Evolutionary conservation across 2,888 invertebrate species (phyloP).

Genomic region (Lepidocyrtinus sp.): DNA sequence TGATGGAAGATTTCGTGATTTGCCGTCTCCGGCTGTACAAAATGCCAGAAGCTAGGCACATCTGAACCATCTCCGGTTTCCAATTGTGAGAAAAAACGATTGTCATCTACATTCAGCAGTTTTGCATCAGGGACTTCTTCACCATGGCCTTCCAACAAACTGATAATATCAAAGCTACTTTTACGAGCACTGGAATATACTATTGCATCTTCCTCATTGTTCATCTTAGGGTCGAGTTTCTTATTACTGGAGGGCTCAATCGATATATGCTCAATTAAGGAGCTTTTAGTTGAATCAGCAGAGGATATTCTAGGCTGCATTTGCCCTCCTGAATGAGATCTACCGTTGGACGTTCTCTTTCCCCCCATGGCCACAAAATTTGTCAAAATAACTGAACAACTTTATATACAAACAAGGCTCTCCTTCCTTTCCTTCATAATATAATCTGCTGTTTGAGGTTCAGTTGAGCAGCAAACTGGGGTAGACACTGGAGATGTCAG

Average conservation of each 20-base stretch:
- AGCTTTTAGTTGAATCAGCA: constrained; percentile 32
- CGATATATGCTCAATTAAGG: constrained; percentile 1
- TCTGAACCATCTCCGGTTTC: constrained; percentile 5
- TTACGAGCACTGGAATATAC: too few relatives aligned
- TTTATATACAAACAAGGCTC: too few relatives aligned
- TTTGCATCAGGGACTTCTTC: neutral
- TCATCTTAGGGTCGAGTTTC: too few relatives aligned
- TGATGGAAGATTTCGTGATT: constrained; percentile 5
- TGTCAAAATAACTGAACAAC: too few relatives aligned
- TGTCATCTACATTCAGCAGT: too few relatives aligned
- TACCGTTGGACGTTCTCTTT: constrained; percentile 7
- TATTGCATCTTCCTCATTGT: constrained; percentile 20
- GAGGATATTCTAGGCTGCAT: constrained; percentile 29
- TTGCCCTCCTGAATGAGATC: constrained; percentile 19
- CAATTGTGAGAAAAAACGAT: too few relatives aligned
- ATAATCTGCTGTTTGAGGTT: too few relatives aligned
- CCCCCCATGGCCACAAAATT: too few relatives aligned
- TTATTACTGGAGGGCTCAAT: too few relatives aligned
- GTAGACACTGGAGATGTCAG: too few relatives aligned
- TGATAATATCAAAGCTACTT: constrained; percentile 40
- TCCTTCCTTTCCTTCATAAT: too few relatives aligned
- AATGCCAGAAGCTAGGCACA: constrained; percentile 44
- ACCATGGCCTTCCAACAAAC: constrained; percentile 26
- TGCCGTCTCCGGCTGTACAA: constrained; percentile 33
- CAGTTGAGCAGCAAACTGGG: too few relatives aligned